Evolutionary conservation across 2,113 vertebrate species (phyloP).

Genomic region (Protobothrops mucrosquamatus): DNA sequence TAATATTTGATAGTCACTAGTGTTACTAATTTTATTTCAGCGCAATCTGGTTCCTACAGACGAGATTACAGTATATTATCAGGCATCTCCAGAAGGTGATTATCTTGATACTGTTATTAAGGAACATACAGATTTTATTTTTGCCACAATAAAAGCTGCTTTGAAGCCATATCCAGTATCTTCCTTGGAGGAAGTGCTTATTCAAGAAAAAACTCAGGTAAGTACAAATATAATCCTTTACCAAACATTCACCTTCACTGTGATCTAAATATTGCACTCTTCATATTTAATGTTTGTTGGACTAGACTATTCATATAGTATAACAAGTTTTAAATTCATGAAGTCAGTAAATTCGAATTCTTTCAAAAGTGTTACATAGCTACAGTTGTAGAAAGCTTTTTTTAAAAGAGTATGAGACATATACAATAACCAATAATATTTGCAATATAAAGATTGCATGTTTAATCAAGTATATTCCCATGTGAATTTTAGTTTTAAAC

Average conservation of each 20-base stretch:
- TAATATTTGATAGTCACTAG: background rate
- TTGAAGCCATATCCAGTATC: slow-evolving; percentile 83
- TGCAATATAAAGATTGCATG: background rate
- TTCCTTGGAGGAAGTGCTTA: slow-evolving; percentile 77
- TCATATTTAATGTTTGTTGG: slow-evolving; percentile 4
- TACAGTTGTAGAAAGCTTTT: background rate
- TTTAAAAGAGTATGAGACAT: too few relatives aligned
- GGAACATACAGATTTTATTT: slow-evolving; percentile 87
- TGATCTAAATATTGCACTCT: background rate
- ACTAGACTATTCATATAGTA: background rate
- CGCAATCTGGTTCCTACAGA: slow-evolving; percentile 91
- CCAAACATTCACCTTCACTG: fast-evolving
- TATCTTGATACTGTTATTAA: slow-evolving; percentile 88
- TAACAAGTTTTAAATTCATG: background rate
- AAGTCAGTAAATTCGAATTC: background rate
- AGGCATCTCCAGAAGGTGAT: slow-evolving; percentile 74
- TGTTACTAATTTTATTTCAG: slow-evolving; percentile 60
- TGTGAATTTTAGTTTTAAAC: background rate
- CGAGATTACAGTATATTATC: slow-evolving; percentile 88
- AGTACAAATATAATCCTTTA: slow-evolving; percentile 18
- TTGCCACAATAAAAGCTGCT: slow-evolving; percentile 89
- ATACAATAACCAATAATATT: background rate
- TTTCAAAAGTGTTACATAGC: background rate
- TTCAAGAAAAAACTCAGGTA: slow-evolving; percentile 91
- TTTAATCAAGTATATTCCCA: background rate